Evolutionary conservation across 2,888 invertebrate genomes (phyloP).

Genomic region (Tipula unca): DNA sequence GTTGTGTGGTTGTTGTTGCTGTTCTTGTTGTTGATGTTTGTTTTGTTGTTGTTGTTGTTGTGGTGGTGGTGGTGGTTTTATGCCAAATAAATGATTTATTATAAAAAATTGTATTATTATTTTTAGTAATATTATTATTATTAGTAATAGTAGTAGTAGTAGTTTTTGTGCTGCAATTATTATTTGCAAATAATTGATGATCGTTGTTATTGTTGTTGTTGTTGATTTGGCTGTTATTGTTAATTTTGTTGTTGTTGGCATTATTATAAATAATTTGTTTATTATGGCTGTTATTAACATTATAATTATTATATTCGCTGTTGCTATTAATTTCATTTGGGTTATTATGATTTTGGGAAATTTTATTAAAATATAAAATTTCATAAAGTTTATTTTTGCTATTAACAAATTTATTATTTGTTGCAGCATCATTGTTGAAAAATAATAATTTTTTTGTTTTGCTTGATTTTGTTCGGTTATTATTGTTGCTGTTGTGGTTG

Average conservation of each 20-base stretch:
- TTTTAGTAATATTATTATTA: not conserved
- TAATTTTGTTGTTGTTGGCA: constrained; percentile 19
- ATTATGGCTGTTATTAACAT: not conserved
- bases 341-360: not conserved
- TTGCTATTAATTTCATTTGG: not conserved
- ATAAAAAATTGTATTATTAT: constrained; percentile 9
- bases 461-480: constrained; percentile 15
- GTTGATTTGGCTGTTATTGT: constrained; percentile 1
- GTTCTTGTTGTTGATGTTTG: not conserved
- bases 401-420: constrained; percentile 25
- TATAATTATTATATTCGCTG: not conserved
- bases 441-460: constrained; percentile 9
- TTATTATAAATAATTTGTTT: constrained; percentile 16
- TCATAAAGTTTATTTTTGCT: not conserved
- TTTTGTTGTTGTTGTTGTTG: not conserved
- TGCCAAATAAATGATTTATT: not conserved
- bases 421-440: constrained; percentile 27
- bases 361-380: constrained; percentile 18
- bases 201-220: constrained; percentile 17
- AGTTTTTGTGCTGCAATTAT: not conserved
- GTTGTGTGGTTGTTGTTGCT: not conserved
- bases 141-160: not conserved
- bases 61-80: not conserved
- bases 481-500: constrained; percentile 17
- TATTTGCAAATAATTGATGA: not conserved